These are phyloP conservation scores for Ranitomeya variabilis DNA, from an alignment of 2,113 vertebrate genomes.

Conservation along the genomic window DNA sequence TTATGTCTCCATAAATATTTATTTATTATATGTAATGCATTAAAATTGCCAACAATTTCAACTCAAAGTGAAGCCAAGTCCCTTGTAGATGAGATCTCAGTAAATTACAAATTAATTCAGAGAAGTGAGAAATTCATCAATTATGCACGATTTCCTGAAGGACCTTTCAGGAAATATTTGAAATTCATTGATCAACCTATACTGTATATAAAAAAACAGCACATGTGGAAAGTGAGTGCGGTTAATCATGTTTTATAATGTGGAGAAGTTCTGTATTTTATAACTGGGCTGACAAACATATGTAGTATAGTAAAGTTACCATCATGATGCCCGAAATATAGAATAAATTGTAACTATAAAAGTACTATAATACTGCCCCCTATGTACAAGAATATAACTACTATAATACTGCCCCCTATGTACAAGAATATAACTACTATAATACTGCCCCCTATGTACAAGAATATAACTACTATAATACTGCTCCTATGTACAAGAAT, in stretches of 20 bases:
- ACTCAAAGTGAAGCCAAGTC: background rate
- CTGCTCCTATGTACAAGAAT: no score
- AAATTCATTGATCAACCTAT: background rate
- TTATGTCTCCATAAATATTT: background rate
- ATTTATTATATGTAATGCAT: background rate
- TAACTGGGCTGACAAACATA: background rate
- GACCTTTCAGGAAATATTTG: background rate
- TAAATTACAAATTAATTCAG: conserved; percentile 8
- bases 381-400: no score
- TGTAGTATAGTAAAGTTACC: background rate
- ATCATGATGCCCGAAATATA: no score
- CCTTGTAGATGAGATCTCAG: background rate
- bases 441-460: no score
- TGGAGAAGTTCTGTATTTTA: background rate
- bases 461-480: no score
- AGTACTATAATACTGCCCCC: background rate
- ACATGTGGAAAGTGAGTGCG: background rate
- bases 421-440: no score
- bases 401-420: no score
- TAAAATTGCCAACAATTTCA: conserved; percentile 4
- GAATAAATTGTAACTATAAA: no score
- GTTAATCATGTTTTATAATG: background rate
- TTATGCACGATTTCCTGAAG: conserved; percentile 19
- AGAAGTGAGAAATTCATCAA: conserved; percentile 25
- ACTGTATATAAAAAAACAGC: background rate